phyloP scores from a whole-genome alignment of 2,888 invertebrate species.

The Aspidapion aeneum region DNA sequence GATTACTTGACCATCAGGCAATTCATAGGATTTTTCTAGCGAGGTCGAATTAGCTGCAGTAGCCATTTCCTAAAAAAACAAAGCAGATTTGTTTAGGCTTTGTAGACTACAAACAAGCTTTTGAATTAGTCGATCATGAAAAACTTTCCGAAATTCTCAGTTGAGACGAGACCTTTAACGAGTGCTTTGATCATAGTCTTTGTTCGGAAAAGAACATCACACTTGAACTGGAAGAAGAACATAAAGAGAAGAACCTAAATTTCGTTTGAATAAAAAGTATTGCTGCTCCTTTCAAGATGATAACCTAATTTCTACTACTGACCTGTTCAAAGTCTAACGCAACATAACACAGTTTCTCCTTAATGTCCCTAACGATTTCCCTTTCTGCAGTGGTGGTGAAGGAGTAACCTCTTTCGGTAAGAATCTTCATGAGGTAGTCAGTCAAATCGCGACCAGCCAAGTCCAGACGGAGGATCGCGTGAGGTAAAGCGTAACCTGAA shows the following conservation, averaged over 20 bases:
- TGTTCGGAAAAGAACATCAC: too few relatives aligned
- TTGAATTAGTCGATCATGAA: too few relatives aligned
- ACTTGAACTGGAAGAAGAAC: too few relatives aligned
- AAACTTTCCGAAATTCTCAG: too few relatives aligned
- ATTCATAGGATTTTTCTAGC: slow-evolving; percentile 86
- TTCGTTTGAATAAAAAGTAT: too few relatives aligned
- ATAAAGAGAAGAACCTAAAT: background rate
- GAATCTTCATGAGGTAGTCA: slow-evolving; percentile 97
- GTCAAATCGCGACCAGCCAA: slow-evolving; percentile 93
- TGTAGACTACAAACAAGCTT: background rate
- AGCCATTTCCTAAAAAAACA: slow-evolving; percentile 61
- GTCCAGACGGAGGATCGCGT: slow-evolving; percentile 95
- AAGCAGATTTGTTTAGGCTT: background rate
- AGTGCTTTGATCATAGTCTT: too few relatives aligned
- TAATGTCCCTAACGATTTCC: slow-evolving; percentile 92
- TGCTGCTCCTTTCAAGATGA: background rate
- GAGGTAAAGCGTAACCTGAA: slow-evolving; percentile 80
- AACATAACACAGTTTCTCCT: slow-evolving; percentile 88
- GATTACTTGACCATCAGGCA: slow-evolving; percentile 90
- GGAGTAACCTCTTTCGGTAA: slow-evolving; percentile 91
- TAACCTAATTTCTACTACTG: background rate
- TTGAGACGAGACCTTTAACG: too few relatives aligned
- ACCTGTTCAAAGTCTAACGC: slow-evolving; percentile 85
- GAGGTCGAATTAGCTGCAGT: slow-evolving; percentile 88
- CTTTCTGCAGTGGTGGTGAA: slow-evolving; percentile 95